phyloP scores from a whole-genome alignment of 2,888 invertebrate species.

The Caenorhabditis japonica region DNA sequence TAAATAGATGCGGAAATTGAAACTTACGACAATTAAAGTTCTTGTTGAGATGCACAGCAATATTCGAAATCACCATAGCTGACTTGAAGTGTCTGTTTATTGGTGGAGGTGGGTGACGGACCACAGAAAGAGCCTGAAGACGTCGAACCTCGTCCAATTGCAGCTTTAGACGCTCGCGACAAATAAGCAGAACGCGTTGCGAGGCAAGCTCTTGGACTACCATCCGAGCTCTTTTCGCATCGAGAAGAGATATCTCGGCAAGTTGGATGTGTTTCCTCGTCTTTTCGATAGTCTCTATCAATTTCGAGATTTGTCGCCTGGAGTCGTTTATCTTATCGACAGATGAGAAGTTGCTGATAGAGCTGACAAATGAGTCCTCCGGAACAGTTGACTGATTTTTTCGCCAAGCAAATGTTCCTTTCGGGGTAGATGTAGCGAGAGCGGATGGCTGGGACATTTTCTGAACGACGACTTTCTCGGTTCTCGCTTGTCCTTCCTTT shows the following conservation, averaged over 20 bases:
- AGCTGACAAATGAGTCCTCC: constrained; percentile 61
- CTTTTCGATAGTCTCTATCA: constrained; percentile 50
- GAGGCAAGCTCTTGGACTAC: constrained; percentile 56
- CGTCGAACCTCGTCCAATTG: constrained; percentile 55
- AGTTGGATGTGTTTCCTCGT: constrained; percentile 57
- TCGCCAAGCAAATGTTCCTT: constrained; percentile 41
- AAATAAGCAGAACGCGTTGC: constrained; percentile 55
- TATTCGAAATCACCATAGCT: constrained; percentile 57
- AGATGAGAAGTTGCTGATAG: constrained; percentile 55
- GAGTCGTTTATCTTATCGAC: constrained; percentile 52
- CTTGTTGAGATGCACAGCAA: constrained; percentile 56
- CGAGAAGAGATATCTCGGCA: constrained; percentile 50
- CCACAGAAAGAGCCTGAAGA: constrained; percentile 53
- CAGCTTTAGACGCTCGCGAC: constrained; percentile 53
- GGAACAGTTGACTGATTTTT: constrained; percentile 20
- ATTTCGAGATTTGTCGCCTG: constrained; percentile 46
- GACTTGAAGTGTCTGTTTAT: constrained; percentile 57
- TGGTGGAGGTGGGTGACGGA: constrained; percentile 59
- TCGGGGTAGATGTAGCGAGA: constrained; percentile 55
- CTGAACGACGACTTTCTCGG: constrained; percentile 51
- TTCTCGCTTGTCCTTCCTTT: constrained; percentile 39
- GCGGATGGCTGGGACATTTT: constrained; percentile 39
- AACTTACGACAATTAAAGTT: constrained; percentile 57
- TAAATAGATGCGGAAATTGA: background rate
- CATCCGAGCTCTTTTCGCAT: constrained; percentile 52